Percentiles rank a stretch among this genome's conserved stretches.
Conservation (phyloP, 2,888 invertebrate genomes). For the Heterodera filipjevi region DNA sequence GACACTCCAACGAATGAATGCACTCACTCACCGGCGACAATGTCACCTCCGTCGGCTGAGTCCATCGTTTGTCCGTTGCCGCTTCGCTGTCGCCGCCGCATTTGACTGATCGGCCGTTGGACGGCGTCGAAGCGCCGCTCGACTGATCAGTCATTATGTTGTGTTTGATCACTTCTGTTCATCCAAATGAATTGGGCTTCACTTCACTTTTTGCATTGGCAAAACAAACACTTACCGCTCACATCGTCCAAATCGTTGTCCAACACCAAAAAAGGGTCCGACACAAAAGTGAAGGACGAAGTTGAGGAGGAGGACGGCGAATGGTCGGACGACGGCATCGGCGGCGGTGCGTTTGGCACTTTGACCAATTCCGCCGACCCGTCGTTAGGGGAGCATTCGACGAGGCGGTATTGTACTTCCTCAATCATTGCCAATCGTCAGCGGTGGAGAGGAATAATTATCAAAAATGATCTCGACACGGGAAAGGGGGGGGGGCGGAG, state of each 20-base stretch:
- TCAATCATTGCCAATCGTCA: slow-evolving; percentile 4
- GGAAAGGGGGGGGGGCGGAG: background rate
- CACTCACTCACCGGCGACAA: background rate
- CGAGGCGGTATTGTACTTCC: background rate
- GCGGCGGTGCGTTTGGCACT: background rate
- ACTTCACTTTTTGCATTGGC: background rate
- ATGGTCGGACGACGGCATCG: background rate
- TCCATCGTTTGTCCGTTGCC: background rate
- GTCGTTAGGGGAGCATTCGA: background rate
- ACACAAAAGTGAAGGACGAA: slow-evolving; percentile 24
- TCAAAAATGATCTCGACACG: slow-evolving; percentile 4
- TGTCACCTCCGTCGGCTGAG: background rate
- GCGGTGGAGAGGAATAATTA: background rate
- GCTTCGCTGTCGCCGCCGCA: background rate
- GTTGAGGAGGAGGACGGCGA: background rate
- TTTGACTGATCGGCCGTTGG: background rate
- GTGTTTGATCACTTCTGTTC: slow-evolving; percentile 39
- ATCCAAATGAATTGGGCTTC: background rate
- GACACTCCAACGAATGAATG: background rate
- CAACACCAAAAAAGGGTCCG: slow-evolving; percentile 58
- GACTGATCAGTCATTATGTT: slow-evolving; percentile 31
- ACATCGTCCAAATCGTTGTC: slow-evolving; percentile 60
- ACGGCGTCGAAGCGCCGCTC: slow-evolving; percentile 15
- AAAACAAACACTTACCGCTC: slow-evolving; percentile 40
- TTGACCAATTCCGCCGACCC: background rate